A percentile compares a stretch with the other conserved stretches of the same genome.
Conservation (phyloP, 2,797 vertebrate species). For the Synaphobranchus kaupii region DNA sequence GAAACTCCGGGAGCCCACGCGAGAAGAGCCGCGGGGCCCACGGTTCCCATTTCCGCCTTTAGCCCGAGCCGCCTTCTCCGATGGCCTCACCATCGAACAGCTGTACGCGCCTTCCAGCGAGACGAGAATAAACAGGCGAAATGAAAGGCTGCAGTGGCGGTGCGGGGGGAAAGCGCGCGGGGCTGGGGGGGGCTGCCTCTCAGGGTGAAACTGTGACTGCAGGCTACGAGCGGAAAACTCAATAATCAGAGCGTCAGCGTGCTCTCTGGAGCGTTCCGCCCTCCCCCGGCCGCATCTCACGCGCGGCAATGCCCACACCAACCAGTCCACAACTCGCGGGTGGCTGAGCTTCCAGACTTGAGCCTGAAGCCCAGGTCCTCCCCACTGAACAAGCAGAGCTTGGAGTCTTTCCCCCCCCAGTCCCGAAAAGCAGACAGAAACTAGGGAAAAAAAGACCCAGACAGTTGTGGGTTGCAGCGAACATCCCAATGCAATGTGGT, state of each 20-base stretch:
- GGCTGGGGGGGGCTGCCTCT: not conserved
- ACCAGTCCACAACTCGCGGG: not conserved
- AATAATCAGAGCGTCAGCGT: slow-evolving; percentile 60
- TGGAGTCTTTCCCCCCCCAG: not conserved
- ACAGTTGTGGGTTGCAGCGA: not conserved
- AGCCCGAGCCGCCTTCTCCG: not conserved
- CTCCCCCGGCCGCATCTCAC: slow-evolving; percentile 40
- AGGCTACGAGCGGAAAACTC: slow-evolving; percentile 50
- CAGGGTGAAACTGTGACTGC: slow-evolving; percentile 26
- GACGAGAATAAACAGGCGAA: not conserved
- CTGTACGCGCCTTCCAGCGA: not conserved
- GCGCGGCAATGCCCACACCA: not conserved
- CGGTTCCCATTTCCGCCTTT: not conserved
- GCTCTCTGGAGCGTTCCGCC: slow-evolving; percentile 57
- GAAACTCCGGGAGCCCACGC: not conserved
- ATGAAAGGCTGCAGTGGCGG: not conserved
- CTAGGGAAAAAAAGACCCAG: not conserved
- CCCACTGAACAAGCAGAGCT: not conserved
- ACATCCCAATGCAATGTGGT: not conserved
- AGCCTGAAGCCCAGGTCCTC: not conserved
- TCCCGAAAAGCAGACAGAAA: not conserved
- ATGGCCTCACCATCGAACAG: not conserved
- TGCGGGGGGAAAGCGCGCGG: not conserved
- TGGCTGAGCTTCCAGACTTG: not conserved
- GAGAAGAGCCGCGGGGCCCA: not conserved